These are phyloP conservation scores for Parapristionchus giblindavisi DNA, from an alignment of 2,888 invertebrate species.

Conservation along the genomic window DNA sequence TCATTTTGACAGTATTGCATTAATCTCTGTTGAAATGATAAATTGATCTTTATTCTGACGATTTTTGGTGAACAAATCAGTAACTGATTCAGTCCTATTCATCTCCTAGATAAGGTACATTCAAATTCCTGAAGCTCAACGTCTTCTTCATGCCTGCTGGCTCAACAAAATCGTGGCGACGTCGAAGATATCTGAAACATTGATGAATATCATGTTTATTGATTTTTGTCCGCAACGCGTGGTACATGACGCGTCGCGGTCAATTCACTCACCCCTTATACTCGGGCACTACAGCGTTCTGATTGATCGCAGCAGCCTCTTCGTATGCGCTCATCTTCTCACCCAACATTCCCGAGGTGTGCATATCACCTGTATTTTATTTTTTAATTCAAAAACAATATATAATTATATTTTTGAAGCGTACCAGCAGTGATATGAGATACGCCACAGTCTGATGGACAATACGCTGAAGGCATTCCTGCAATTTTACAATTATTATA, in stretches of 20 bases:
- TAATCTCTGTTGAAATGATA: no score
- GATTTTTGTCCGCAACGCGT: not conserved
- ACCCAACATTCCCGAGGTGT: slow-evolving; percentile 37
- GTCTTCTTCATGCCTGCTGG: not conserved
- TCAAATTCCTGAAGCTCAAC: slow-evolving; percentile 16
- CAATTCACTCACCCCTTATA: slow-evolving; percentile 24
- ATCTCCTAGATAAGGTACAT: slow-evolving; percentile 14
- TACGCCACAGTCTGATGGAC: slow-evolving; percentile 66
- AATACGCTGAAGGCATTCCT: slow-evolving; percentile 63
- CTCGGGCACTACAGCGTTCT: slow-evolving; percentile 22
- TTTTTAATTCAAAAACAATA: not conserved
- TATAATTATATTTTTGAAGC: not conserved
- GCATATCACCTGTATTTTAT: slow-evolving; percentile 38
- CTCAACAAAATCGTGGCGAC: slow-evolving; percentile 25
- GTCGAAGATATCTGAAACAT: slow-evolving; percentile 11
- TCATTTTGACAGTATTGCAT: no score
- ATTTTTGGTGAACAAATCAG: no score
- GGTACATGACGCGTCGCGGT: not conserved
- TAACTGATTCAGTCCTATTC: no score
- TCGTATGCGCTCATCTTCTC: slow-evolving; percentile 38
- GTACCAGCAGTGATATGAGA: slow-evolving; percentile 58
- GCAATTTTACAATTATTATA: not conserved
- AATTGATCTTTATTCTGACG: no score
- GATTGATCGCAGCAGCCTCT: slow-evolving; percentile 2
- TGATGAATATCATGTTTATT: not conserved